A percentile compares a stretch with the other conserved stretches of the same genome.
Evolutionary conservation across 2,888 invertebrate species (phyloP).

Genomic region (Aethes cnicana): DNA sequence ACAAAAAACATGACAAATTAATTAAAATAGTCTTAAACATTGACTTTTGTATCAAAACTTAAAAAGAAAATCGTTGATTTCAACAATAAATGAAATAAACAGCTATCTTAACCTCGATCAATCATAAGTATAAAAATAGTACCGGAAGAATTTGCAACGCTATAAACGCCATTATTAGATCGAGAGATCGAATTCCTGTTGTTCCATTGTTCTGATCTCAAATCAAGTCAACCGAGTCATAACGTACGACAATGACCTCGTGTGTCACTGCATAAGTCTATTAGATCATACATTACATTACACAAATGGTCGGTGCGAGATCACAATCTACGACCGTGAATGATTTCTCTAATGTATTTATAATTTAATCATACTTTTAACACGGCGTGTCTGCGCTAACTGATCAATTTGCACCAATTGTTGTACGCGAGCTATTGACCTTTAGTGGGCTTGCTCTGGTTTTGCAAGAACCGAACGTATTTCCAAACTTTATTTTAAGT

Average conservation of each 20-base stretch:
- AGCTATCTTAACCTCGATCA: conserved; percentile 23
- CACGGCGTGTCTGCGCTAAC: conserved; percentile 19
- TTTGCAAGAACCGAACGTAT: conserved; percentile 16
- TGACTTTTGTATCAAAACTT: not conserved
- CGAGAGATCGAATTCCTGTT: conserved; percentile 29
- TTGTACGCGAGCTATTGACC: conserved; percentile 26
- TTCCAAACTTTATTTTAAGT: not conserved
- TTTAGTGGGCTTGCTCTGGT: conserved; percentile 14
- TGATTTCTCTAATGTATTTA: conserved; percentile 31
- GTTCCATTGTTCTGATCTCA: conserved; percentile 28
- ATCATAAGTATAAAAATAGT: conserved; percentile 20
- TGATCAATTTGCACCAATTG: conserved; percentile 31
- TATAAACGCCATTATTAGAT: conserved; percentile 22
- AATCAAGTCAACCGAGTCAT: conserved; percentile 30
- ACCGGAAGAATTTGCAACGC: conserved; percentile 29
- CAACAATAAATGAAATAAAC: conserved; percentile 1
- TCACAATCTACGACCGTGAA: conserved; percentile 31
- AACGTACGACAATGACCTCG: conserved; percentile 31
- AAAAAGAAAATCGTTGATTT: not conserved
- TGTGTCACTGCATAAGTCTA: conserved; percentile 30
- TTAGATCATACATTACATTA: conserved; percentile 32
- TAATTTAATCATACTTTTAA: conserved; percentile 31
- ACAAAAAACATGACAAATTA: too few species aligned
- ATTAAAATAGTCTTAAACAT: too few species aligned
- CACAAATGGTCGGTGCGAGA: conserved; percentile 28